Evolutionary conservation across 2,113 vertebrate genomes (phyloP), one percentile per base, ranked within the genome.

Genomic region (Anguilla japonica): DNA sequence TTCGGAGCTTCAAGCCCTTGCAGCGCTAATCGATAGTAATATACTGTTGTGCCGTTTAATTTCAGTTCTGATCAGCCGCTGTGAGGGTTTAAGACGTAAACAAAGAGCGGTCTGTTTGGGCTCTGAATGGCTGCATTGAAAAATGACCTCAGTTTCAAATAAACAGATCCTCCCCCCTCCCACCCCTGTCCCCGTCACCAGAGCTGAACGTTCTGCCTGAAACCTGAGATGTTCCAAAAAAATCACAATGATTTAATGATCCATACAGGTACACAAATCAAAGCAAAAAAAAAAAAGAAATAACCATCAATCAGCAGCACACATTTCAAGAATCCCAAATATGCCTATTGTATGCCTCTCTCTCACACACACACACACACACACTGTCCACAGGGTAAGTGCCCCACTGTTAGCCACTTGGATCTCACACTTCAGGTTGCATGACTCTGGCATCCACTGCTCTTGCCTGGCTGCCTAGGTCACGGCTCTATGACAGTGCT

Each of bases 51-150:
- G 87, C 50, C 81, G 81, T 63, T 63, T 20, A 50, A 79, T 75
- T 81, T 40, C 60, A 46, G 56, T 40, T 22, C 14, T 22, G 41
- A 80, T 41, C 29, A 78, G 82, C 67, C 29, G 39, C 75, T 41
- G 41, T 40, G 29, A 83, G 67, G 34, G 86, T 46, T 75, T 81
- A 4, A 79, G 53, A 16, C 4, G 46, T 16, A 78, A 85, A 85
- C 83, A 85, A 57, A 84, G 40, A 67, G 79, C 16, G 26, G 79
- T 57, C 85, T 86, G 79, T 86, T 56, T 67, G 50, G n/a, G 13
- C 43, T 63, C 85, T 86, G 16, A 86, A 86, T 60, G 56, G 79
- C 53, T 67, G n/a, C 79, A 86, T 67, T 81, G 79, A 86, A 81
- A 81, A 43, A 43, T 79, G 29, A n/a, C 53, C 81, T 43, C 85